Evolutionary conservation across 2,888 invertebrate species (phyloP), one percentile per base, ranked within the genome.

Genomic region (Odontocolon sp.): DNA sequence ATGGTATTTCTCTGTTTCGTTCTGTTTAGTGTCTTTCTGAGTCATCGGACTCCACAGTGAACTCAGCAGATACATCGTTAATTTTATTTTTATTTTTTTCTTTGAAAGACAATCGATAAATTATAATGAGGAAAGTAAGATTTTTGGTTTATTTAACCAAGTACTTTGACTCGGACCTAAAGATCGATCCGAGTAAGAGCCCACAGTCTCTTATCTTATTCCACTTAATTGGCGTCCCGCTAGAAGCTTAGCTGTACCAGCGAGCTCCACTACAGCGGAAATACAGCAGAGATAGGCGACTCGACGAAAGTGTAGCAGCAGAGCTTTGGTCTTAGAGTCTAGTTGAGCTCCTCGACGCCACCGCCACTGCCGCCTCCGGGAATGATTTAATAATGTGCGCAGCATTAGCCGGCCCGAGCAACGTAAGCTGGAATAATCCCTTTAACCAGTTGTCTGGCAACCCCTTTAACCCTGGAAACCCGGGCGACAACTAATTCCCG

Each of bases 381-480:
- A 87, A 88, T 88, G 88, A 88, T 88, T 88, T 87, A 88, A 88
- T 88, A 87, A 87, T 86, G 84, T 84, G 85, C 79, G 81, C 83
- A 83, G 87, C 87, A 87, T 88, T 87, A 87, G 85, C 83, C 81
- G 79, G 79, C 73, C 83, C 73, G 81, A 80, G 84, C 80, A 85
- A 84, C 84, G 83, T 87, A 87, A 87, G 87, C 86, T 83, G 83
- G 86, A 87, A 88, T 88, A 88, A 88, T 88, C 88, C 88, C 84
- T 88, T 88, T 87, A 88, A 88, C 87, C 86, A 87, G 87, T 88
- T 87, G 88, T 88, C 88, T 88, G 82, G 86, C 85, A 87, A 87
- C 86, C 87, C 87, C 87, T 87, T 87, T 80, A 86, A 86, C 85
- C 85, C 85, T 82, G 80, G 81, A 83, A 83, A 85, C 84, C 83